These are phyloP conservation scores for Nasonia vitripennis DNA, from an alignment of 1,140 invertebrate species.

Conservation along the genomic window DNA sequence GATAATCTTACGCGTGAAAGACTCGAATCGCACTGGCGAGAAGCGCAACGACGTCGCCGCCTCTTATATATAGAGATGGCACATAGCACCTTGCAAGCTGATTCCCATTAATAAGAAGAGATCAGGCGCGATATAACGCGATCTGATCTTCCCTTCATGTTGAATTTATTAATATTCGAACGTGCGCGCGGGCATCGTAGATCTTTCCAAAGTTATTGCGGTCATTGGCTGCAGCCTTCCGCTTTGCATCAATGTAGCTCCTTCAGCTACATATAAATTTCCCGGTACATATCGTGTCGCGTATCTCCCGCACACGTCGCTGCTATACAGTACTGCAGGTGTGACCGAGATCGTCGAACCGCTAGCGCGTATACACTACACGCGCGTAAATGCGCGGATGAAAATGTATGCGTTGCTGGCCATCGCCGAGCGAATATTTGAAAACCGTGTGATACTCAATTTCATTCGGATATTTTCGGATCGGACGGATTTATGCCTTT, in stretches of 20 bases:
- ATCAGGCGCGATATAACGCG: background rate
- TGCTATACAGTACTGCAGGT: background rate
- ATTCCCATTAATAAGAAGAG: conserved; percentile 9
- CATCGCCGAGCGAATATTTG: background rate
- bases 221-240: background rate
- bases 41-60: background rate
- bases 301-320: no score
- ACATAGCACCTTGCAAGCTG: background rate
- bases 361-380: no score
- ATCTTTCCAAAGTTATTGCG: conserved; percentile 3
- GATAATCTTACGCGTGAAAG: background rate
- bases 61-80: background rate
- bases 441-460: no score
- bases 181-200: background rate
- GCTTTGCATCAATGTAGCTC: background rate
- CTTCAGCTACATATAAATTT: background rate
- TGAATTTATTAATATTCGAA: conserved; percentile 3
- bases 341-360: background rate
- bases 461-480: no score
- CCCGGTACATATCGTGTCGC: background rate
- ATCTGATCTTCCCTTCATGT: background rate
- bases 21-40: background rate
- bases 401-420: no score
- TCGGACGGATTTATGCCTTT: no score
- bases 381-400: background rate